A percentile compares a stretch with the other conserved stretches of the same genome.
Conservation (phyloP, 2,797 vertebrate species). For the Hafferia zeledoni region DNA sequence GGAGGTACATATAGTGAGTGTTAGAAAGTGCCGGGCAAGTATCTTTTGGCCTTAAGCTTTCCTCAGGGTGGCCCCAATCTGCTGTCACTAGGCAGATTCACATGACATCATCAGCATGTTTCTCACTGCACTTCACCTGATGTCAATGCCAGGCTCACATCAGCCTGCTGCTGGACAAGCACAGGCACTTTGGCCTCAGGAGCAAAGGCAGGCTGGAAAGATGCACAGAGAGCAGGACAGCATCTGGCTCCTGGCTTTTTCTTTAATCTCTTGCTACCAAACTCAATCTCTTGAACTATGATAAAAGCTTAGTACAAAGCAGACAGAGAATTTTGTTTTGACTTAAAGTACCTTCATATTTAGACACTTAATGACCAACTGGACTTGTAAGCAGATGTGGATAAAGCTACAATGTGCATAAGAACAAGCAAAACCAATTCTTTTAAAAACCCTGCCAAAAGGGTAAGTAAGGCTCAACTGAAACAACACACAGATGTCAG, state of each 20-base stretch:
- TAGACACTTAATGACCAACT: background rate
- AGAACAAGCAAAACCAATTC: background rate
- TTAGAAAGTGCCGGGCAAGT: background rate
- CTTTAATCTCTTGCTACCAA: background rate
- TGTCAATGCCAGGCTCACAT: background rate
- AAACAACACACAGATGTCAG: conserved; percentile 52
- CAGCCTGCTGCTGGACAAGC: background rate
- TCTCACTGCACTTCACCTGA: background rate
- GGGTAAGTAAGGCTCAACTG: conserved; percentile 39
- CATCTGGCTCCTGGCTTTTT: background rate
- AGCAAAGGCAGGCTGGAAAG: background rate
- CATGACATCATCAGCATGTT: fast-evolving
- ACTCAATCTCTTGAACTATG: background rate
- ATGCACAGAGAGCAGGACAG: background rate
- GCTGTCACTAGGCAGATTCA: background rate
- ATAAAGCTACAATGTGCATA: background rate
- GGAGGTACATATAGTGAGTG: fast-evolving
- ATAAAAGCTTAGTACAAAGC: background rate
- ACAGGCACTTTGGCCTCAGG: background rate
- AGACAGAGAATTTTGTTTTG: conserved; percentile 8
- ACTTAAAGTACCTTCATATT: background rate
- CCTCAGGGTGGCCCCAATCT: background rate
- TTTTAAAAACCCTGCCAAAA: conserved; percentile 28
- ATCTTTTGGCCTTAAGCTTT: background rate
- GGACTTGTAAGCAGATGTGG: conserved; percentile 30